These are phyloP conservation scores for Cynaeus angustus DNA, from an alignment of 2,888 invertebrate genomes.

Conservation along the genomic window DNA sequence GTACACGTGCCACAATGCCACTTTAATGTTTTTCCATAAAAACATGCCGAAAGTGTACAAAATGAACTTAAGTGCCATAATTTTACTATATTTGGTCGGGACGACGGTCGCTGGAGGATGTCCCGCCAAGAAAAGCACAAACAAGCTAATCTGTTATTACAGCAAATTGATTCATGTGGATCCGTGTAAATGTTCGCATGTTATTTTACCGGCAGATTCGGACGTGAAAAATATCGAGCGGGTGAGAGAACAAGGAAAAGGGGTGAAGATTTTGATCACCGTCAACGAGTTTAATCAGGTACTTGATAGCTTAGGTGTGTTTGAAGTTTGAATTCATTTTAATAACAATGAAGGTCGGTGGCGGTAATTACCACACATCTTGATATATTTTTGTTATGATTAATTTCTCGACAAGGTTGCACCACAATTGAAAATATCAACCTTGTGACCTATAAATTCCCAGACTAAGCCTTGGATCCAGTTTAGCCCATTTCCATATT, in stretches of 20 bases:
- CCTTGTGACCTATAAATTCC: slow-evolving; percentile 24
- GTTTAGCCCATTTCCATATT: background rate
- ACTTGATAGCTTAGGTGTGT: slow-evolving; percentile 52
- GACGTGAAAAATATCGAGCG: slow-evolving; percentile 69
- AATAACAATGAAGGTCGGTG: background rate
- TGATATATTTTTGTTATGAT: background rate
- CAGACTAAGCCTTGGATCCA: slow-evolving; percentile 20
- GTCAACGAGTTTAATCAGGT: slow-evolving; percentile 77
- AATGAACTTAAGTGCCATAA: slow-evolving; percentile 51
- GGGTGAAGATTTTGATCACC: slow-evolving; percentile 75
- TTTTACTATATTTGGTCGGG: slow-evolving; percentile 48
- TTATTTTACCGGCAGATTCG: slow-evolving; percentile 65
- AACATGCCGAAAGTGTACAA: background rate
- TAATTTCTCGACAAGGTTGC: slow-evolving; percentile 10
- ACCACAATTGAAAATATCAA: slow-evolving; percentile 8
- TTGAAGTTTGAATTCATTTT: background rate
- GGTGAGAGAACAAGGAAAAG: slow-evolving; percentile 72
- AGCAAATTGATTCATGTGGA: slow-evolving; percentile 63
- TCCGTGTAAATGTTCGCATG: slow-evolving; percentile 68
- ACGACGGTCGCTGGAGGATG: slow-evolving; percentile 60
- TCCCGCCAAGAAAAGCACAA: slow-evolving; percentile 60
- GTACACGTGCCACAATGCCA: slow-evolving; percentile 24
- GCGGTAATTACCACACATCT: background rate
- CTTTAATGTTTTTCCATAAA: slow-evolving; percentile 6
- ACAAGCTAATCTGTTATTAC: slow-evolving; percentile 69